Evolutionary conservation across 2,797 vertebrate species (phyloP), one percentile per base, ranked within the genome.

Genomic region (Sebastes reedi): DNA sequence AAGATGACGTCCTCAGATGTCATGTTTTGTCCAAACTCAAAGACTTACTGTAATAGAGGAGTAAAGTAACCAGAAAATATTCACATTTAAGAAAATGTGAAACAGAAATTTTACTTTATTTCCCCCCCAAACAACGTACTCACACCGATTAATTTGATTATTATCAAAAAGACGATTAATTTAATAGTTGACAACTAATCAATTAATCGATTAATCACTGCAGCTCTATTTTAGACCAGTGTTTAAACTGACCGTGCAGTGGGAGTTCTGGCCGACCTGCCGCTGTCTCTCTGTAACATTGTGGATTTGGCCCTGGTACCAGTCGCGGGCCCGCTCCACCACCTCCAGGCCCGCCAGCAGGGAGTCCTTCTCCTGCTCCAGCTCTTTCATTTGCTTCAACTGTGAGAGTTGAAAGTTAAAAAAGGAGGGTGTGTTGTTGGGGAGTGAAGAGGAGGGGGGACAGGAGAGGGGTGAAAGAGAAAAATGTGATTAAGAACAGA

Each of bases 361-460:
- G 5, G 96, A 96, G 84, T 98, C 98, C 89, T 98, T 97, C 93
- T 98, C 98, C 91, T 97, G 97, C 91, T 98, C 98, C 94, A 98
- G 92, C 87, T 98, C 97, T 91, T 97, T 97, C 97, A 98, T 96
- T 93, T 97, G 97, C 94, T 98, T 97, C 87, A 99, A 89, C 98
- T 99, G 94, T 24, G 71, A 3, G 71, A 84, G 67, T 39, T 13
- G 14, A 72, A 71, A 77, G 68, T 67, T 20, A 68, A 52, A 52
- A 78, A 46, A 50, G 68, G 56, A 18, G 25, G 24, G 9, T 7
- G 13, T 25, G 64, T 72, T 27, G 73, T 29, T 20, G 22, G 3
- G 67, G 39, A 65, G 56, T 27, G 24, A 78, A 34, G 29, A 36
- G 9, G 16, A 7, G 69, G 25, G 13, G 42, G 67, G 18, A 36